Conservation (phyloP, 2,113 vertebrate species). For the Amblyornis subalaris region DNA sequence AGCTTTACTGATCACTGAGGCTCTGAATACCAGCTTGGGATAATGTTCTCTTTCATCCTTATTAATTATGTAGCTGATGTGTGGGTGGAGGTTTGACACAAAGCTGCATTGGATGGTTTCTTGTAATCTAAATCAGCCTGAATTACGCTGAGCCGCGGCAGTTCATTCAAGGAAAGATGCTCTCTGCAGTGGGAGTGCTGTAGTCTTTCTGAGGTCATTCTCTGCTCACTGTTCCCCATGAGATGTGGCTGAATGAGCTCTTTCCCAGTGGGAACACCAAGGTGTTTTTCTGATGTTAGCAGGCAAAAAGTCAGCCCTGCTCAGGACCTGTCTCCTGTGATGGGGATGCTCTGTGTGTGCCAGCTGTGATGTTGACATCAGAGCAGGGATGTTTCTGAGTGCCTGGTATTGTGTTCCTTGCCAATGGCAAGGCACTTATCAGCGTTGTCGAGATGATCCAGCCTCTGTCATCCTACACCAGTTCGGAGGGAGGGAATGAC, state of each 20-base stretch:
- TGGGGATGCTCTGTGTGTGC: background rate
- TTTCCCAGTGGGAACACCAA: background rate
- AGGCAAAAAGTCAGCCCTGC: background rate
- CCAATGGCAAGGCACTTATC: background rate
- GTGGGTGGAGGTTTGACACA: background rate
- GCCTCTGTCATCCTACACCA: background rate
- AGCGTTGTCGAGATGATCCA: background rate
- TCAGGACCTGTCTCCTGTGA: background rate
- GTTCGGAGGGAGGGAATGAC: background rate
- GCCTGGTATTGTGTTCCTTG: background rate
- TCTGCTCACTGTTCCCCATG: background rate
- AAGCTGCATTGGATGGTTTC: background rate
- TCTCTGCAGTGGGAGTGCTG: background rate
- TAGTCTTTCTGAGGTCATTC: background rate
- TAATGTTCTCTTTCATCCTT: background rate
- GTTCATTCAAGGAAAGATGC: background rate
- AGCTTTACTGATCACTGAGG: background rate
- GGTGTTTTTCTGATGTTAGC: background rate
- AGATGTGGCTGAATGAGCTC: background rate
- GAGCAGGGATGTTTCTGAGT: background rate
- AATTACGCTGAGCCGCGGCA: background rate
- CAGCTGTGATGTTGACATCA: background rate
- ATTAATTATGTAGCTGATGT: slow-evolving; percentile 13
- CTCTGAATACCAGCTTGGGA: background rate
- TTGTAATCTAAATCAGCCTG: background rate